These are phyloP conservation scores for Drosophila sproati DNA, from an alignment of 1,140 invertebrate species.

Conservation along the genomic window DNA sequence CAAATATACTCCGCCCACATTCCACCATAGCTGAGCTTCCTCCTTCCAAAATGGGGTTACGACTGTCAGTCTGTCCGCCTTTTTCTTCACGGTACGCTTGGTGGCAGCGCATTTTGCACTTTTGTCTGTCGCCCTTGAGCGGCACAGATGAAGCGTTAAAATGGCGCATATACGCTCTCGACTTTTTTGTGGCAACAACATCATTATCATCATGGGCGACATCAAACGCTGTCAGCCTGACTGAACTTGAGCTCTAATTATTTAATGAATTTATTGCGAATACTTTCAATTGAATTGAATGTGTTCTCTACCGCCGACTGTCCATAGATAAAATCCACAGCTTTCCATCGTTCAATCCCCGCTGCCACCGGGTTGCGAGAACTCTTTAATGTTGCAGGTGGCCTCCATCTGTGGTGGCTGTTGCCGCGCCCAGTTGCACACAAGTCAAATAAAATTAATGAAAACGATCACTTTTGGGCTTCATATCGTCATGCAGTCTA, in stretches of 20 bases:
- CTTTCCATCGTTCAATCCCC: neutral
- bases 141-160: conserved; percentile 73
- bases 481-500: conserved; percentile 77
- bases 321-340: conserved; percentile 4
- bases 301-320: conserved; percentile 3
- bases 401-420: conserved; percentile 51
- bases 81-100: conserved; percentile 40
- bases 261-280: conserved; percentile 82
- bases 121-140: conserved; percentile 54
- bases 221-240: conserved; percentile 45
- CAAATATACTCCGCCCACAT: neutral
- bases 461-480: conserved; percentile 28
- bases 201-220: conserved; percentile 52
- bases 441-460: conserved; percentile 70
- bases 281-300: conserved; percentile 70
- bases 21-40: neutral
- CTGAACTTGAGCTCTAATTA: conserved; percentile 80
- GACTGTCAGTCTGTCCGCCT: conserved; percentile 3
- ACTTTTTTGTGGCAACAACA: conserved; percentile 37
- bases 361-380: conserved; percentile 1
- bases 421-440: conserved; percentile 75
- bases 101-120: conserved; percentile 29
- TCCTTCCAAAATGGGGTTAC: neutral
- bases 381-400: conserved; percentile 65
- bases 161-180: conserved; percentile 47